Conservation (phyloP, 2,113 vertebrate genomes). For the Peromyscus maniculatus region DNA sequence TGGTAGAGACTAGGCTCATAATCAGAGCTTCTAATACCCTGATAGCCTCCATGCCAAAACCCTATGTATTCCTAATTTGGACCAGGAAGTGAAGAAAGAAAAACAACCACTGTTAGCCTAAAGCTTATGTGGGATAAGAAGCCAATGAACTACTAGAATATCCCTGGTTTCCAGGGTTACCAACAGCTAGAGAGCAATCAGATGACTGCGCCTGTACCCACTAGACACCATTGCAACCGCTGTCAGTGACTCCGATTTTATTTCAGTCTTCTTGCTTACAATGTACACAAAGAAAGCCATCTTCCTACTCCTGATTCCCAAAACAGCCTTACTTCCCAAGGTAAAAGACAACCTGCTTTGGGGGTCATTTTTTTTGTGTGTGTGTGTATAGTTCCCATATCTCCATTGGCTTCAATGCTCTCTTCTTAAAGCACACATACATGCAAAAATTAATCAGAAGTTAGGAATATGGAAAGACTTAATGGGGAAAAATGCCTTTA, state of each 20-base stretch:
- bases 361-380: conserved; percentile 79
- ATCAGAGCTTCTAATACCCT: neutral
- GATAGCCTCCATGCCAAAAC: neutral
- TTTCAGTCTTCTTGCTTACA: conserved; percentile 54
- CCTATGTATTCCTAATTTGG: neutral
- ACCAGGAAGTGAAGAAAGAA: neutral
- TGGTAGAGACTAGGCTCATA: neutral
- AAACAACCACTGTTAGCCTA: neutral
- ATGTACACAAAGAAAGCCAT: conserved; percentile 62
- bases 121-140: neutral
- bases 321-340: conserved; percentile 82
- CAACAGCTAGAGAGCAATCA: neutral
- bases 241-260: neutral
- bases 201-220: no score
- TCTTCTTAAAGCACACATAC: conserved; percentile 4
- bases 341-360: conserved; percentile 86
- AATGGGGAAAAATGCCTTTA: conserved; percentile 4
- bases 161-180: no score
- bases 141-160: neutral
- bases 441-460: neutral
- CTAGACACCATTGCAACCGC: accelerated
- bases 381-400: conserved; percentile 85
- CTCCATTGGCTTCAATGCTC: conserved; percentile 29
- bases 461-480: neutral
- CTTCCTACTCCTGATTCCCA: neutral